Conservation (phyloP, 2,797 vertebrate species). For the Fistularia tabacaria region DNA sequence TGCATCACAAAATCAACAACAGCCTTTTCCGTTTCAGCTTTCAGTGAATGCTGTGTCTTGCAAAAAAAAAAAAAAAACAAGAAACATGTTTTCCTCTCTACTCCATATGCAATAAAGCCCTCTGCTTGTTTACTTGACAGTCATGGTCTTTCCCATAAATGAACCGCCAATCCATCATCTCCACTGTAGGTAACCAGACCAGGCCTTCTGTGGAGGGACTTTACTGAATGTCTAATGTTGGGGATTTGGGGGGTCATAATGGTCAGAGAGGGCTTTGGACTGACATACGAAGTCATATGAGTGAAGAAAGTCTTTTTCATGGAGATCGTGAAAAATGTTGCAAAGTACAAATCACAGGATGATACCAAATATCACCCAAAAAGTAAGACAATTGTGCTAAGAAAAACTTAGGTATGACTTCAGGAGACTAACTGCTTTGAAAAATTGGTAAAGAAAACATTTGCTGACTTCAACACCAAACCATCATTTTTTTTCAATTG, state of each 20-base stretch:
- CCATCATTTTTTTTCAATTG: too few species aligned
- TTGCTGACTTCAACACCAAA: too few species aligned
- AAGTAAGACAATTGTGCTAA: too few species aligned
- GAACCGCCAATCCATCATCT: slow-evolving; percentile 75
- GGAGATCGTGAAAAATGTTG: too few species aligned
- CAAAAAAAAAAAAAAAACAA: slow-evolving; percentile 45
- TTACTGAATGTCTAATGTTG: slow-evolving; percentile 32
- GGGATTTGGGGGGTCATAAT: not conserved
- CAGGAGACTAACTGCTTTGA: too few species aligned
- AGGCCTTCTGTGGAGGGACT: slow-evolving; percentile 40
- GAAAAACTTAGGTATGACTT: too few species aligned
- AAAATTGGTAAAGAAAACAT: too few species aligned
- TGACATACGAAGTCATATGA: not conserved
- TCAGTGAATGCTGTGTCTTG: slow-evolving; percentile 26
- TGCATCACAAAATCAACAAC: slow-evolving; percentile 18
- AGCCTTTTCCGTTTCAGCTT: slow-evolving; percentile 32
- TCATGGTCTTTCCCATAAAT: slow-evolving; percentile 56
- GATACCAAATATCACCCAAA: too few species aligned
- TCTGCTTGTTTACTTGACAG: slow-evolving; percentile 68
- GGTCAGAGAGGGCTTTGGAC: not conserved
- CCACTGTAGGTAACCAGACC: slow-evolving; percentile 61
- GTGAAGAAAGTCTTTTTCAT: too few species aligned
- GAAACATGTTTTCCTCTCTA: slow-evolving; percentile 45
- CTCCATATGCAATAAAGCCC: slow-evolving; percentile 56
- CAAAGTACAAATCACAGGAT: too few species aligned